Percentiles rank a stretch among this genome's conserved stretches.
These are phyloP conservation scores for Ophioninae sp. DNA, from an alignment of 2,888 invertebrate genomes.

Conservation along the genomic window DNA sequence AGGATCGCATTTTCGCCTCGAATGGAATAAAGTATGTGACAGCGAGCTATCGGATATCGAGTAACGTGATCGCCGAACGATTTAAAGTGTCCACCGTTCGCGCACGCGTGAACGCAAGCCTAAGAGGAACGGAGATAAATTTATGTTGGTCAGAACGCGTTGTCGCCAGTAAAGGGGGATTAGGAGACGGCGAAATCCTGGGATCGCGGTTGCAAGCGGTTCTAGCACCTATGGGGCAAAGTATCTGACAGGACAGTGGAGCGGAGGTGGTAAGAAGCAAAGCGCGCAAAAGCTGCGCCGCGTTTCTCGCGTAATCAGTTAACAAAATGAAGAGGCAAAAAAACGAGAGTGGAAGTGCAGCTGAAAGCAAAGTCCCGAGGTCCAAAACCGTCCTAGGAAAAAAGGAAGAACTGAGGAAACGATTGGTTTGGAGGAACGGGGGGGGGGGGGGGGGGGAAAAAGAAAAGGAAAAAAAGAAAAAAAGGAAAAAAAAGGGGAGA, in stretches of 20 bases:
- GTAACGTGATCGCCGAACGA: background rate
- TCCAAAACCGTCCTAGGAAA: slow-evolving; percentile 25
- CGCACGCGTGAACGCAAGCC: background rate
- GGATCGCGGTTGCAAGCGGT: slow-evolving; percentile 21
- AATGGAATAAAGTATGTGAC: too few relatives aligned
- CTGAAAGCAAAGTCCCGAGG: slow-evolving; percentile 33
- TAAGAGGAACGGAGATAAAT: slow-evolving; percentile 21
- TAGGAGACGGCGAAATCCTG: slow-evolving; percentile 33
- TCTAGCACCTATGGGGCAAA: slow-evolving; percentile 49
- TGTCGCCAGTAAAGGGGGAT: slow-evolving; percentile 17
- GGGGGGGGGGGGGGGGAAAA: background rate
- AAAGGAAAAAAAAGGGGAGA: too few relatives aligned
- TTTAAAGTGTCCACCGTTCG: background rate
- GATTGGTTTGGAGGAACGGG: slow-evolving; percentile 17
- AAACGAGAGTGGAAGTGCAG: slow-evolving; percentile 23
- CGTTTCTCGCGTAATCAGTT: slow-evolving; percentile 44
- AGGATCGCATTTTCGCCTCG: too few relatives aligned
- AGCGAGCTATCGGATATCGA: background rate
- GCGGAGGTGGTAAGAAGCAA: slow-evolving; percentile 44
- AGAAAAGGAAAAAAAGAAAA: slow-evolving; percentile 30
- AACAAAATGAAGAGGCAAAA: slow-evolving; percentile 37
- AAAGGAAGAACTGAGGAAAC: slow-evolving; percentile 10
- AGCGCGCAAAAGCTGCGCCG: slow-evolving; percentile 6
- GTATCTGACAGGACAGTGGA: slow-evolving; percentile 54
- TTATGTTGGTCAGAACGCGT: slow-evolving; percentile 38